A percentile compares a stretch with the other conserved stretches of the same genome.
Evolutionary conservation across 2,113 vertebrate genomes (phyloP).

Genomic region (Gracilinanus agilis): DNA sequence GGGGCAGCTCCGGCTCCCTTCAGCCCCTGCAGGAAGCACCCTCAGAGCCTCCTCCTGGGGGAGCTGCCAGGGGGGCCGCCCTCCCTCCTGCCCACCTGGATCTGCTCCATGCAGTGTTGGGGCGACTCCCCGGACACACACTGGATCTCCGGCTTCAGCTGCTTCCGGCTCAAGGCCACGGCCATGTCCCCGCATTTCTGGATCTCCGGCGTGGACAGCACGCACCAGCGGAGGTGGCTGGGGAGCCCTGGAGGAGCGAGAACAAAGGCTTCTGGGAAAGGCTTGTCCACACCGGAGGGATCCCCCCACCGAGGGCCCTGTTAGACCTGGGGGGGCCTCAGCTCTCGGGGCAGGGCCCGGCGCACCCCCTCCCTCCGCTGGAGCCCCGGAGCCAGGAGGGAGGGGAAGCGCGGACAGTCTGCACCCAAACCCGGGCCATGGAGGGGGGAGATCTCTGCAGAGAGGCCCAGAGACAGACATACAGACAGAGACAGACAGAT

Average conservation of each 20-base stretch:
- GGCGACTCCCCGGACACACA: slow-evolving; percentile 89
- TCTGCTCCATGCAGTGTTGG: slow-evolving; percentile 90
- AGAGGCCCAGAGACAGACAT: too few species aligned
- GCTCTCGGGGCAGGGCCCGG: too few species aligned
- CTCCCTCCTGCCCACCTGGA: slow-evolving; percentile 86
- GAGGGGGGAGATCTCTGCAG: too few species aligned
- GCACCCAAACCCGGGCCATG: too few species aligned
- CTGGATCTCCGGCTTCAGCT: slow-evolving; percentile 87
- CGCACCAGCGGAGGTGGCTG: slow-evolving; percentile 91
- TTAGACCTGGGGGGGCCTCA: too few species aligned
- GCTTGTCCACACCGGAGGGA: background rate
- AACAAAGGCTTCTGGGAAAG: background rate
- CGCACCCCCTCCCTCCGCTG: too few species aligned
- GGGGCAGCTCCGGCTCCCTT: too few species aligned
- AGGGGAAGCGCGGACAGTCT: too few species aligned
- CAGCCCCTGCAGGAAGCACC: too few species aligned
- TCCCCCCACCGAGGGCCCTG: too few species aligned
- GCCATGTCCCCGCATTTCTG: slow-evolving; percentile 94
- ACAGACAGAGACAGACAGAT: too few species aligned
- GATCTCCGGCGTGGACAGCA: slow-evolving; percentile 90
- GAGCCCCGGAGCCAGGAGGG: too few species aligned
- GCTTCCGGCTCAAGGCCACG: slow-evolving; percentile 83
- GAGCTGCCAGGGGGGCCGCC: background rate
- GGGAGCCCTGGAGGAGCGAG: slow-evolving; percentile 84
- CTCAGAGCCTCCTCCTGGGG: background rate